Percentiles rank a stretch among this genome's conserved stretches.
These are phyloP conservation scores for Bruchidius siliquastri DNA, from an alignment of 2,888 invertebrate species.

Conservation along the genomic window DNA sequence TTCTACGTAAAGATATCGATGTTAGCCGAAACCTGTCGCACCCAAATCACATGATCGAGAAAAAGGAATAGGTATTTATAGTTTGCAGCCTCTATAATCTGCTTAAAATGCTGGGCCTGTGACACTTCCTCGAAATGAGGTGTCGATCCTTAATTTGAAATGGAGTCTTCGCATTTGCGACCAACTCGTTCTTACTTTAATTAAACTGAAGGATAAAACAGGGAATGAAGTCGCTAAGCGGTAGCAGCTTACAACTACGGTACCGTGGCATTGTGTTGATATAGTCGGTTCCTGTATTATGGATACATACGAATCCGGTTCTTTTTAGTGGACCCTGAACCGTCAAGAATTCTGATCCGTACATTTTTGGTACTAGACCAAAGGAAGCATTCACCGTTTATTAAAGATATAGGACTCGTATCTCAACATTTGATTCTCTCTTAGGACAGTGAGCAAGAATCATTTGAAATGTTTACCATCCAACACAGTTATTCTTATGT, in stretches of 20 bases:
- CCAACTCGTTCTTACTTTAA: not conserved
- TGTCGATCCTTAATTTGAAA: not conserved
- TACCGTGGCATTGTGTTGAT: not conserved
- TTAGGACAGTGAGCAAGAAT: too few relatives aligned
- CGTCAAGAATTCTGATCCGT: too few relatives aligned
- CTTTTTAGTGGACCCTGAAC: too few relatives aligned
- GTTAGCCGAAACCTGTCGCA: not conserved
- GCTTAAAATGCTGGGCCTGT: not conserved
- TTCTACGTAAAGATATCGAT: too few relatives aligned
- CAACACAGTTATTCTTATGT: too few relatives aligned
- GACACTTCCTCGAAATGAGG: not conserved
- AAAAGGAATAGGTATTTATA: not conserved
- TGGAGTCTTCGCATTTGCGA: not conserved
- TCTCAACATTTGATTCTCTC: too few relatives aligned
- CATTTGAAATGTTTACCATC: too few relatives aligned
- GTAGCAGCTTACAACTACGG: not conserved
- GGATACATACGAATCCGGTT: too few relatives aligned
- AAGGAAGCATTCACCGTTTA: too few relatives aligned
- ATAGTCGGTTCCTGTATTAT: too few relatives aligned
- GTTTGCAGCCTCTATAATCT: not conserved
- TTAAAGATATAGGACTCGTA: too few relatives aligned
- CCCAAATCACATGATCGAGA: not conserved
- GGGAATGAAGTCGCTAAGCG: not conserved
- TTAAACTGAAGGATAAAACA: not conserved
- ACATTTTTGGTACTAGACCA: too few relatives aligned